Conservation (phyloP, 1,140 invertebrate genomes). For the Myzus persicae region DNA sequence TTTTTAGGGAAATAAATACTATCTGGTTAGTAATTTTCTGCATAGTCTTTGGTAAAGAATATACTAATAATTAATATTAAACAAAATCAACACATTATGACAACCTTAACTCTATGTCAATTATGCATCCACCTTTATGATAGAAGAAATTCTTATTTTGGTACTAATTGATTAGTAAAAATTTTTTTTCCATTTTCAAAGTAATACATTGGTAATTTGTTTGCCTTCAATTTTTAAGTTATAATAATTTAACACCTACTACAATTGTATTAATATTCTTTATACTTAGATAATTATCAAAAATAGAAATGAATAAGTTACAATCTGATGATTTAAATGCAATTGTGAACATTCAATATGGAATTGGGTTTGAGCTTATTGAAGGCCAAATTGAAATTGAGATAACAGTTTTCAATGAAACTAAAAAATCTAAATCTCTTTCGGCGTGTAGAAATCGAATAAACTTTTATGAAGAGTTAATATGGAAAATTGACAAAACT, state of each 20-base stretch:
- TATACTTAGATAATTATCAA: background rate
- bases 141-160: background rate
- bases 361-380: conserved; percentile 30
- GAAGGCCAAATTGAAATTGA: conserved; percentile 21
- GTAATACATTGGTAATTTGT: background rate
- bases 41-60: background rate
- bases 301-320: conserved; percentile 35
- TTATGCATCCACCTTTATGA: background rate
- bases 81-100: background rate
- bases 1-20: background rate
- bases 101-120: conserved; percentile 10
- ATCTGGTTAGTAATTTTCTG: background rate
- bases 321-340: conserved; percentile 19
- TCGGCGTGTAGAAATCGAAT: background rate
- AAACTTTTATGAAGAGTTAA: conserved; percentile 10
- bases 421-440: background rate
- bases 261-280: background rate
- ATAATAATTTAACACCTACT: background rate
- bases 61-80: background rate
- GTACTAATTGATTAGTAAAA: background rate
- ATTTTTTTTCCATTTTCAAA: background rate
- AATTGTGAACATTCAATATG: conserved; percentile 39
- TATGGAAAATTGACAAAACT: conserved; percentile 11
- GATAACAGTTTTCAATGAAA: conserved; percentile 3
- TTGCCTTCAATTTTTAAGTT: background rate